Evolutionary conservation across 2,888 invertebrate species (phyloP), one percentile per base, ranked within the genome.

Genomic region (Meghimatium bilineatum): DNA sequence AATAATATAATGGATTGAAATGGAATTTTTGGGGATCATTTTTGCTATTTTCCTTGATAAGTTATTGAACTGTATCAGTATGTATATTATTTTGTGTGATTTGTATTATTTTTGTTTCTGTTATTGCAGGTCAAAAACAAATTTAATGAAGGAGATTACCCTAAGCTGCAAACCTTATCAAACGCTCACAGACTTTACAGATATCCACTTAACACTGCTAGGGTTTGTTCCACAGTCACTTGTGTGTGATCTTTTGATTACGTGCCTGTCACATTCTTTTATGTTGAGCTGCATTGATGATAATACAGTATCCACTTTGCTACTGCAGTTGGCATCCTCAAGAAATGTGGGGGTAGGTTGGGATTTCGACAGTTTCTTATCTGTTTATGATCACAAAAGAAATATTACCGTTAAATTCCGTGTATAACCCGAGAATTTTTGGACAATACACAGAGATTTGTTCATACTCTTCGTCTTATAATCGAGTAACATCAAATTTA

Each of bases 321-420:
- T 75, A 17, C 82, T 66, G 29, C 60, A 60, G 29, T 44, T 81
- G 44, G 63, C 60, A 52, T 14, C 34, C 17, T 63, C 81, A 1
- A 26, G 71, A 56, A 81, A 34, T 81, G n/a, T 38, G 5, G 81
- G 72, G 74, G 81, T 81, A 74, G 36, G 60, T 36, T 60, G 8
- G 17, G 29, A 60, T 60, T 23, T 2, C 2, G 36, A 78, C 6
- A 63, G 8, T 6, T 2, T n/a, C n/a, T n/a, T n/a, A n/a, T n/a
- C n/a, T n/a, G n/a, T n/a, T n/a, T n/a, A n/a, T n/a, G n/a, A n/a
- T n/a, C n/a, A n/a, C n/a, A n/a, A n/a, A n/a, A n/a, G n/a, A n/a
- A n/a, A n/a, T n/a, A n/a, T n/a, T 49, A n/a, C n/a, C n/a, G n/a
- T n/a, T n/a, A n/a, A n/a, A n/a, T n/a, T n/a, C n/a, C n/a, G n/a